Base-by-base conservation (phyloP, 2,888 invertebrate species). In the Pinctada fucata region DNA sequence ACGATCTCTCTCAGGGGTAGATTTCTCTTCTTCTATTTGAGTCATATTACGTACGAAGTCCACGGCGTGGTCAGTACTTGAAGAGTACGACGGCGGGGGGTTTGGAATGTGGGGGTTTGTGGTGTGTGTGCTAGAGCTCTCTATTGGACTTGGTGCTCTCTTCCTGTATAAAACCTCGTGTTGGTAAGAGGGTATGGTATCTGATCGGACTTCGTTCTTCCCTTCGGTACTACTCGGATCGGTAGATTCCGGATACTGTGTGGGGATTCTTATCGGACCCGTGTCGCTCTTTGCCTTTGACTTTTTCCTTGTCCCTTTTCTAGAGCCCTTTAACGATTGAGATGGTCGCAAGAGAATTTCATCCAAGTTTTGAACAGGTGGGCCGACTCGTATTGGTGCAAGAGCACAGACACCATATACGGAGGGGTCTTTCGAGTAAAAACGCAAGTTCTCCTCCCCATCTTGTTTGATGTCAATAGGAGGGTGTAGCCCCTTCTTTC, bases 1-100 rank as follows among this genome's bases (percentile, higher is more conserved):
- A 10, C 49, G 65, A 48, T 78, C 78, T 10, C 69, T 52, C 63
- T 68, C 70, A 31, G 70, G 58, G 47, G 65, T 74, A 48, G 78
- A 70, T 6, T 63, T 68, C 65, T 79, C 79, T 45, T 79, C 79
- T 52, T 76, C 63, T 3, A 79, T 74, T 10, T 70, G 74, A n/a
- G 71, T 72, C 79, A 79, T 79, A 51, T 67, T 72, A 6, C 76
- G 67, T 6, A 70, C 31, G 10, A 58, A 66, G 6, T 79, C 79
- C 16, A 66, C 67, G 1, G 76, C 76, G 1, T 76, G 69, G 10
- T 64, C 73, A 58, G 71, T 79, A 31, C 76, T 77, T n/a, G 79
- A 76, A 13, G 76, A 75, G 49, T 73, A 76, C 6, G 76, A 79
- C 3, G 79, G 76, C 2, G 79, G 79, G 52, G 79, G 79, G n/a